Percentiles rank a stretch among this genome's conserved stretches.
Evolutionary conservation across 92 coral and sea anemone species (phyloP).

Genomic region (Epizoanthus rinbou): DNA sequence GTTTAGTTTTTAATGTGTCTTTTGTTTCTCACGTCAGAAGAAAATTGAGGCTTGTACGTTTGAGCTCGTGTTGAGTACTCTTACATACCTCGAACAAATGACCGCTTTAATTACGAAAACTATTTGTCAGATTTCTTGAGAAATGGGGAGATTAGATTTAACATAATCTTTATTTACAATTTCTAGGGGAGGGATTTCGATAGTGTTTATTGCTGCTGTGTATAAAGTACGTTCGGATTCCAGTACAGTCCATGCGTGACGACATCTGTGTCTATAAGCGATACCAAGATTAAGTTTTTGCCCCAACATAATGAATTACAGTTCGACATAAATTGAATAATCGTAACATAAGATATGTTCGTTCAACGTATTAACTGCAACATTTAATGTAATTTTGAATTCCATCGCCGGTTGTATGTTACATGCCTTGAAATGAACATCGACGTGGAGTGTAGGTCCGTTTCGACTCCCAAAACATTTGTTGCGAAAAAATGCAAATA

Average conservation of each 20-base stretch:
- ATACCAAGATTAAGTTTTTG: neutral
- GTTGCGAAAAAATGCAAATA: neutral
- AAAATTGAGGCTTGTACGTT: neutral
- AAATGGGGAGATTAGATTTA: neutral
- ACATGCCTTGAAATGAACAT: too few relatives aligned
- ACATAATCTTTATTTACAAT: neutral
- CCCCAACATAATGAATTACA: neutral
- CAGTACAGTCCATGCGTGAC: neutral
- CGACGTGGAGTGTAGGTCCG: too few relatives aligned
- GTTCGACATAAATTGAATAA: neutral
- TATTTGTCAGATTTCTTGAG: neutral
- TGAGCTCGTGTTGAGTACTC: neutral
- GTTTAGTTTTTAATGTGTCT: constrained; percentile 29
- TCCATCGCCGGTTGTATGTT: neutral
- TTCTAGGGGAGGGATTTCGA: neutral
- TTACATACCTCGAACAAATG: neutral
- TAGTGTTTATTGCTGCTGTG: neutral
- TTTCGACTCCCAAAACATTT: neutral
- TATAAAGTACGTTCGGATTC: neutral
- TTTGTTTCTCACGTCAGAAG: constrained; percentile 31
- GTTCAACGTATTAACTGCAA: neutral
- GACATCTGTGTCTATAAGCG: constrained; percentile 29
- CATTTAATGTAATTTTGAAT: neutral
- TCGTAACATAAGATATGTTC: neutral
- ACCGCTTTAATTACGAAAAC: neutral